Evolutionary conservation across 2,797 vertebrate species (phyloP), one percentile per base, ranked within the genome.

Genomic region (Babyrousa celebensis): DNA sequence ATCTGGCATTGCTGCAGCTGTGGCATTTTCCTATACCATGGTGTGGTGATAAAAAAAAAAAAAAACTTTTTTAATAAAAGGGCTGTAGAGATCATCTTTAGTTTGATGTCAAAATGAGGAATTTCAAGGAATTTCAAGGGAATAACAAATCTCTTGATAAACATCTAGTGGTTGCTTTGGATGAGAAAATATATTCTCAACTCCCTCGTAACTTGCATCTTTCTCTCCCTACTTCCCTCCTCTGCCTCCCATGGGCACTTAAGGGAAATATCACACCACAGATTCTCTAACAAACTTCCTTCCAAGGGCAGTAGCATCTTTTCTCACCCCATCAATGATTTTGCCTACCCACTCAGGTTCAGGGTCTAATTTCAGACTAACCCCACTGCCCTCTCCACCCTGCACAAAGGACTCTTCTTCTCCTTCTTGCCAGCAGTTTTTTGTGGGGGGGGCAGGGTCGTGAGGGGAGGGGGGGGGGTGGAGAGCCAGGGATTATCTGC

Each of bases 91-190:
- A 63, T 12, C 0, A 58, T 21, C 36, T 36, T 3, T 63, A 63
- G 25, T 75, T 65, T 94, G 32, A 17, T 27, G 6, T 82, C 6
- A 20, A 77, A 85, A 92, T 71, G 40, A 63, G 54, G 16, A 71
- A 77, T 10, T 80, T 18, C 32, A 75, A 92, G 29, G 36, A 82
- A 95, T 17, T 74, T 75, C 43, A 48, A 48, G 43, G 43, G 27
- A 71, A 36, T 70, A 86, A 43, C 17, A 85, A 40, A 60, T 29
- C 79, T 71, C 54, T 94, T 82, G 68, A 86, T 40, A 75, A 89
- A 82, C 12, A 62, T 32, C 40, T 36, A 17, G 14, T 68, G 62
- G 63, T 52, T 89, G 25, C 60, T 48, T n/a, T 72, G 11, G 15
- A 83, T 62, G 29, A 62, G n/a, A 77, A 65, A 60, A 23, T 40